Evolutionary conservation across 2,113 vertebrate species (phyloP), one percentile per base, ranked within the genome.

Genomic region (Sterna hirundo): DNA sequence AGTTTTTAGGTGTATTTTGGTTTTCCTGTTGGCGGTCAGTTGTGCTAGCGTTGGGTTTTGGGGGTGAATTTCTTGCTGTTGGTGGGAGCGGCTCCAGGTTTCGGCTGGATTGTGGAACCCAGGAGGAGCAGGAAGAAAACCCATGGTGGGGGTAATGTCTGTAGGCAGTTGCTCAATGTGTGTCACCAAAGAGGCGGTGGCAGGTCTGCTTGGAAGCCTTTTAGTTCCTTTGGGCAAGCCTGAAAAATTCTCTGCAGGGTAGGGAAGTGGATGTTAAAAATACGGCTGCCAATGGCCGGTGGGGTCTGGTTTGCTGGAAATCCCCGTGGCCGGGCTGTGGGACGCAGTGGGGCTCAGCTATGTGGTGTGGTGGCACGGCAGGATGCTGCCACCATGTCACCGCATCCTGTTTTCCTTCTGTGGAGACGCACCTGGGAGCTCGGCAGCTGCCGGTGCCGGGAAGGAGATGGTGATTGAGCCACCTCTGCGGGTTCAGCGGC

Each of bases 381-480:
- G 81, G 81, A 57, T 23, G 10, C 32, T 69, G 71, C 7, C 44
- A 44, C 55, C 5, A 0, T 1, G 5, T 77, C 62, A 36, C 58
- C 3, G 5, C 11, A 0, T 29, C 0, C 3, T 55, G 52, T n/a
- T 60, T n/a, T 46, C 71, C 57, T 46, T 30, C 8, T 1, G 1
- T 49, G 65, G 60, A 21, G 34, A 10, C 1, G 1, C n/a, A 13
- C 9, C 8, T 4, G 47, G 20, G 51, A 49, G 51, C 69, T 46
- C 3, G 0, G 60, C 61, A 58, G 64, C 60, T 78, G 32, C 60
- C 0, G 0, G 0, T 5, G 60, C 16, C 1, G 1, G 57, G 27
- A 46, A 49, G 44, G 65, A 29, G 55, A 7, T 2, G 40, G 20
- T 22, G 65, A 1, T 32, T 18, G 17, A 5, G 19, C 57, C 34